Base-by-base conservation (phyloP, 2,113 vertebrate species). In the Neomonachus schauinslandi region DNA sequence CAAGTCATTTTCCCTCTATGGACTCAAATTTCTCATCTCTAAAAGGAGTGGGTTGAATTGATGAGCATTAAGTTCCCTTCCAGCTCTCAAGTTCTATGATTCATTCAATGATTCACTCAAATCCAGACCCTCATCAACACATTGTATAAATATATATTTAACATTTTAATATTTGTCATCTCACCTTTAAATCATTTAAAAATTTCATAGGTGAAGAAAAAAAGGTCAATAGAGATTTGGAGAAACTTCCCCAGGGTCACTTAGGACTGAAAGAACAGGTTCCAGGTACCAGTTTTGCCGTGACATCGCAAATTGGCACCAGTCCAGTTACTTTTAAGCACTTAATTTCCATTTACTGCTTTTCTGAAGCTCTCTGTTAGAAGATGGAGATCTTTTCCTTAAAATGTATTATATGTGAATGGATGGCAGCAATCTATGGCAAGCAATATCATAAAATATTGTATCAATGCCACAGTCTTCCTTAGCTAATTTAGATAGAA, bases 41-140 rank as follows among this genome's bases (percentile, higher is more conserved):
- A 69, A 83, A 97, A 86, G 11, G 39, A 96, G 92, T 95, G 46
- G 53, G 79, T 80, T 96, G 63, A 76, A 92, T n/a, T 88, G 42
- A 74, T 96, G 31, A 96, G 5, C 65, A 71, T 89, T 82, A 88
- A 86, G 57, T 55, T 96, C 61, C 24, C 36, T 95, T 94, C 33
- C 61, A 83, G 31, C 5, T 96, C 33, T 94, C 49, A 72, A 86
- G 46, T 67, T 97, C 51, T 82, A 76, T 97, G 80, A 97, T 76
- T 97, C 89, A 94, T 80, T 96, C 67, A 95, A 26, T 97, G 90
- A 97, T 95, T 97, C 79, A 87, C 51, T 83, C 33, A 80, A 65
- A 97, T 81, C 11, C 55, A 97, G 24, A 96, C 36, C 14, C 21
- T 92, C 63, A 71, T 94, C 55, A 93, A 61, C 55, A 91, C 14